Percentiles rank a stretch among this genome's conserved stretches.
Conservation (phyloP, 2,888 invertebrate genomes). For the Platynereis dumerilii region DNA sequence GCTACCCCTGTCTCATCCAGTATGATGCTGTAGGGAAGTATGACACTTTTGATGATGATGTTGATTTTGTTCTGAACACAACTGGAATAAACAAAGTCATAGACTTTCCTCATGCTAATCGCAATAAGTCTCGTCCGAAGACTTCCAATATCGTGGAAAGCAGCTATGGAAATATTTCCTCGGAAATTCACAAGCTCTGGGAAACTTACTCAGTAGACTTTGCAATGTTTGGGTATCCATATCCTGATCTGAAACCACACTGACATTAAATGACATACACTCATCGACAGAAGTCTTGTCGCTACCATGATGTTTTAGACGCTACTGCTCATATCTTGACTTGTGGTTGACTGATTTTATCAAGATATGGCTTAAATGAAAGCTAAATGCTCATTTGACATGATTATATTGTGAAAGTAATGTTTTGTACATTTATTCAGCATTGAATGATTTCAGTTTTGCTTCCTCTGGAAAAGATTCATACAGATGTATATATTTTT, state of each 20-base stretch:
- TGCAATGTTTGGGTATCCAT: conserved; percentile 77
- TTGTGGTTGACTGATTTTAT: too few relatives aligned
- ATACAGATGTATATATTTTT: too few relatives aligned
- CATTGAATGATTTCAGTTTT: too few relatives aligned
- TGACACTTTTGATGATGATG: conserved; percentile 82
- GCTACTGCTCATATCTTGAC: too few relatives aligned
- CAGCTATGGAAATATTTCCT: conserved; percentile 78
- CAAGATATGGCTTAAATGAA: too few relatives aligned
- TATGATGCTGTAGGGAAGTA: conserved; percentile 70
- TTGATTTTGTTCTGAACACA: conserved; percentile 64
- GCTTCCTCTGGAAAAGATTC: too few relatives aligned
- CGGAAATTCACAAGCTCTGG: conserved; percentile 56
- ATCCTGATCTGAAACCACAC: conserved; percentile 35
- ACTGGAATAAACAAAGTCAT: conserved; percentile 42
- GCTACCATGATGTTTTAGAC: too few relatives aligned
- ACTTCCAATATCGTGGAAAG: conserved; percentile 75
- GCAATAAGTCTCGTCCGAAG: conserved; percentile 69
- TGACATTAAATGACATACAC: too few relatives aligned
- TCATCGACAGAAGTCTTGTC: too few relatives aligned
- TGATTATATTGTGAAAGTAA: too few relatives aligned
- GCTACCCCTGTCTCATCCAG: conserved; percentile 85
- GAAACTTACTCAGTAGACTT: conserved; percentile 78
- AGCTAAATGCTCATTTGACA: too few relatives aligned
- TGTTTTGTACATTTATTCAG: too few relatives aligned
- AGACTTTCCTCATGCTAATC: conserved; percentile 63